These are phyloP conservation scores for Eptatretus atami DNA, from an alignment of 2,797 vertebrate genomes.

Conservation along the genomic window DNA sequence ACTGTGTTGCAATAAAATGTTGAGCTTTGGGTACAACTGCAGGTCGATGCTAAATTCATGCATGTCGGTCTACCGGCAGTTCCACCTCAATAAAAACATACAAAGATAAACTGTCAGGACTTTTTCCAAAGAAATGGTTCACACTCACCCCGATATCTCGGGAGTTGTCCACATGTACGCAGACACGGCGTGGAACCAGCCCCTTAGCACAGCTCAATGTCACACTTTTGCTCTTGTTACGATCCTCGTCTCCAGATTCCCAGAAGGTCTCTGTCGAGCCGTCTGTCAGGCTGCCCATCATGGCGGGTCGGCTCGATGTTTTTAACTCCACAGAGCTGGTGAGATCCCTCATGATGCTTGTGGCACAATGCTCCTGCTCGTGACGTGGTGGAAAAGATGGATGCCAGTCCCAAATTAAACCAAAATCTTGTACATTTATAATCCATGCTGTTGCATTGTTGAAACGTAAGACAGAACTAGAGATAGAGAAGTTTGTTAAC, in stretches of 20 bases:
- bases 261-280: conserved; percentile 95
- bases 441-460: too few relatives aligned
- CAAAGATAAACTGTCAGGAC: neutral
- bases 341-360: conserved; percentile 75
- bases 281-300: conserved; percentile 97
- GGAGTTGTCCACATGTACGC: conserved; percentile 90
- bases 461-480: too few relatives aligned
- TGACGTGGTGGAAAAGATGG: conserved; percentile 9
- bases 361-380: conserved; percentile 51
- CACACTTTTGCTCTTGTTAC: conserved; percentile 97
- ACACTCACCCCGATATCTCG: conserved; percentile 68
- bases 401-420: too few relatives aligned
- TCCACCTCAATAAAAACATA: neutral
- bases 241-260: conserved; percentile 97
- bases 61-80: conserved; percentile 3
- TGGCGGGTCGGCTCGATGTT: conserved; percentile 84
- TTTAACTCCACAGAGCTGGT: conserved; percentile 88
- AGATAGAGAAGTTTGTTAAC: too few relatives aligned
- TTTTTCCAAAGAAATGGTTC: neutral
- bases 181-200: conserved; percentile 57
- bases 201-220: conserved; percentile 61
- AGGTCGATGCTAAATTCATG: neutral
- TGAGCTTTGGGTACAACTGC: too few relatives aligned
- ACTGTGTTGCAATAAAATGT: too few relatives aligned
- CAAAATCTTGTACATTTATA: too few relatives aligned